phyloP scores from a whole-genome alignment of 2,113 vertebrate species.

The Arenaria interpres region DNA sequence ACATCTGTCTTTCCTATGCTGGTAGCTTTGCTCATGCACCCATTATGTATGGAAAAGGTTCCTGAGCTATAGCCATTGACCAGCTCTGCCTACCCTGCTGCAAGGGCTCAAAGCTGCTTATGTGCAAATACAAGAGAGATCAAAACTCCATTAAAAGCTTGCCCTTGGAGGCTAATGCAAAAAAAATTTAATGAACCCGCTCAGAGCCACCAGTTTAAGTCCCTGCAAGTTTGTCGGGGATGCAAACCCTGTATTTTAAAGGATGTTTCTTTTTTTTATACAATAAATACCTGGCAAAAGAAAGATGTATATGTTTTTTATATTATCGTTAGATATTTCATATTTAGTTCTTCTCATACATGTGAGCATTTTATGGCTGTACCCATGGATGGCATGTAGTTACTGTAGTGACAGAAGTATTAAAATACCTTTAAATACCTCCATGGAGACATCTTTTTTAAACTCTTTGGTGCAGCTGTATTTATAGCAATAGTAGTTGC shows the following conservation, averaged over 20 bases:
- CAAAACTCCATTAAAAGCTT: not conserved
- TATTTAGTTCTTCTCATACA: not conserved
- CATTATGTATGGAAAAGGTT: not conserved
- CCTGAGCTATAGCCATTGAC: not conserved
- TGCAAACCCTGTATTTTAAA: not conserved
- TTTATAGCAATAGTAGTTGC: not conserved
- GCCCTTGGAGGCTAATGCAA: not conserved
- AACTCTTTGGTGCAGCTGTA: not conserved
- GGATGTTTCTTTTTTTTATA: not conserved
- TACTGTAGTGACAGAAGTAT: not conserved
- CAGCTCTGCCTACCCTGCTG: not conserved
- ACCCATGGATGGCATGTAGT: not conserved
- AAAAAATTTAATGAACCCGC: not conserved
- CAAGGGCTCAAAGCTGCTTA: not conserved
- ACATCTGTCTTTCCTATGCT: not conserved
- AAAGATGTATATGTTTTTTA: not conserved
- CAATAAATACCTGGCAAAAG: not conserved
- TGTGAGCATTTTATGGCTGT: not conserved
- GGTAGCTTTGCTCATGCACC: not conserved
- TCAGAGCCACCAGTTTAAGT: not conserved
- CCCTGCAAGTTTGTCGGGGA: not conserved
- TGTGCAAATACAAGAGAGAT: rapidly evolving
- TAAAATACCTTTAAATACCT: constrained; percentile 12
- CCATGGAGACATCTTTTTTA: not conserved
- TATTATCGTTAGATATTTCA: not conserved